Percentiles rank a stretch among this genome's conserved stretches.
These are phyloP conservation scores for Anoplius nigerrimus DNA, from an alignment of 2,888 invertebrate species.

Conservation along the genomic window DNA sequence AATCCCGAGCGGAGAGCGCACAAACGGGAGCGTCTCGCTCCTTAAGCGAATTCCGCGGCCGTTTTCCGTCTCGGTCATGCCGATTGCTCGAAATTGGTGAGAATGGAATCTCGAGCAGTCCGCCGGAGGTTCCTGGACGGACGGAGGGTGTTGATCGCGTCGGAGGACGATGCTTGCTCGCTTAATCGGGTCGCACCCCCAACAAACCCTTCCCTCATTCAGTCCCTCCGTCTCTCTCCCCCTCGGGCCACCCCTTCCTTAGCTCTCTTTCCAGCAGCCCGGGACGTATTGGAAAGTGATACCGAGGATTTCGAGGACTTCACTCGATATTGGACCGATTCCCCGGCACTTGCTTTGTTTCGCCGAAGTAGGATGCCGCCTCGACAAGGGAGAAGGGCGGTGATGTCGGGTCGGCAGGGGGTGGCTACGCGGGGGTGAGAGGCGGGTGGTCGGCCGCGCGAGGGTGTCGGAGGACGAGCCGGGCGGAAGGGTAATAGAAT, in stretches of 20 bases:
- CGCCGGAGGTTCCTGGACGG: slow-evolving; percentile 43
- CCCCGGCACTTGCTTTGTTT: slow-evolving; percentile 53
- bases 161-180: slow-evolving; percentile 46
- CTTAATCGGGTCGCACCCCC: slow-evolving; percentile 50
- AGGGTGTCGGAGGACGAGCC: slow-evolving; percentile 45
- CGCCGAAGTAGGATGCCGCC: slow-evolving; percentile 20
- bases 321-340: slow-evolving; percentile 59
- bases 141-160: slow-evolving; percentile 53
- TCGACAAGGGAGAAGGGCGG: slow-evolving; percentile 15
- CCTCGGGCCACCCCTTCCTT: not conserved
- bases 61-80: slow-evolving; percentile 30
- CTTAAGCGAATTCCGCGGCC: slow-evolving; percentile 44
- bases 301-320: slow-evolving; percentile 62
- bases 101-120: slow-evolving; percentile 61
- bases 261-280: slow-evolving; percentile 33
- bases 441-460: slow-evolving; percentile 37
- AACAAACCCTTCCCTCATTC: slow-evolving; percentile 7
- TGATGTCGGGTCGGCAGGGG: slow-evolving; percentile 2
- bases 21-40: slow-evolving; percentile 16
- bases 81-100: slow-evolving; percentile 54
- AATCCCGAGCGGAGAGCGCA: too few relatives aligned
- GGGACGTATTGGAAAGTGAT: slow-evolving; percentile 62
- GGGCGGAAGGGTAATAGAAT: slow-evolving; percentile 67
- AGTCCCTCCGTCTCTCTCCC: not conserved
- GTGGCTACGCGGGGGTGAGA: slow-evolving; percentile 4